Evolutionary conservation across 2,888 invertebrate species (phyloP).

Genomic region (Pheosia tremula): DNA sequence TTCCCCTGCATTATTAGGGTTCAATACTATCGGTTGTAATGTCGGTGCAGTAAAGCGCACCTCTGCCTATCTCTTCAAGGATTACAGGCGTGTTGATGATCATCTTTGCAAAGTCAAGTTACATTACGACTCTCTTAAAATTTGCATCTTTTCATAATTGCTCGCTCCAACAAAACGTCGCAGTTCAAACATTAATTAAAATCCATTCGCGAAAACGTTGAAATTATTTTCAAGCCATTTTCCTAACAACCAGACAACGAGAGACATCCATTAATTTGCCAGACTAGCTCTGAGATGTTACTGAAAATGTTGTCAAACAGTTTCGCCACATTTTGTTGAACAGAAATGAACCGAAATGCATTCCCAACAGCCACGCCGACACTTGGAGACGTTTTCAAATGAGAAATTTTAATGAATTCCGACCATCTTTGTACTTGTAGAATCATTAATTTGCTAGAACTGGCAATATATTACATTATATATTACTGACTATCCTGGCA

Average conservation of each 20-base stretch:
- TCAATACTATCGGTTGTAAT: no score
- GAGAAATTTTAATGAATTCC: slow-evolving; percentile 68
- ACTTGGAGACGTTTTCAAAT: slow-evolving; percentile 50
- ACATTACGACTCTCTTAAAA: neutral
- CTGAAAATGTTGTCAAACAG: slow-evolving; percentile 7
- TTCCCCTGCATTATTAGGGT: no score
- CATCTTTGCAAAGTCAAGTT: no score
- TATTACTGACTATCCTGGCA: no score
- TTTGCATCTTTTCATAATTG: neutral
- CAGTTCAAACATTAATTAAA: neutral
- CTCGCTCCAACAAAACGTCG: neutral
- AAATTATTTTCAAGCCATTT: neutral
- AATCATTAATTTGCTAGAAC: slow-evolving; percentile 27
- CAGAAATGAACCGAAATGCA: slow-evolving; percentile 33
- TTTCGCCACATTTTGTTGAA: slow-evolving; percentile 10
- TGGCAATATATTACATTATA: slow-evolving; percentile 5
- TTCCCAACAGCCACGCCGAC: slow-evolving; percentile 30
- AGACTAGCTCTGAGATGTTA: neutral
- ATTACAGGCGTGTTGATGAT: no score
- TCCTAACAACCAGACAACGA: neutral
- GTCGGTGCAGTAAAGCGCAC: no score
- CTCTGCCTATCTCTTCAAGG: no score
- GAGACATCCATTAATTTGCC: neutral
- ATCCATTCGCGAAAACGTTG: neutral
- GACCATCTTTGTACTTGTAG: slow-evolving; percentile 39